phyloP scores from a whole-genome alignment of 2,888 invertebrate genomes.

The Heliconius aoede region DNA sequence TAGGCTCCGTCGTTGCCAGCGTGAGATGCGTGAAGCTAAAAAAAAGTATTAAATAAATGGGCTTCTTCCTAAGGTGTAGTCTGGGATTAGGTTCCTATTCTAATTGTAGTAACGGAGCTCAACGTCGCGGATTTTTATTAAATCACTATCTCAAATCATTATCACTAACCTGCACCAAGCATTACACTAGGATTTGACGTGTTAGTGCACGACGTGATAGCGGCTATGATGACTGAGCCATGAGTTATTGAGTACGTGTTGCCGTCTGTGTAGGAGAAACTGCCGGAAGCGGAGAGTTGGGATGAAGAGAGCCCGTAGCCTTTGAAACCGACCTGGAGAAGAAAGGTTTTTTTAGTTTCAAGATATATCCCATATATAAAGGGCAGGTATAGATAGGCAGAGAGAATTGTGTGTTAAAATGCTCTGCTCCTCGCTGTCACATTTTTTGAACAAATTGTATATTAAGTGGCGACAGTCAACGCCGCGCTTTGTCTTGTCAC shows the following conservation, averaged over 20 bases:
- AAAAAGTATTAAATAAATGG: no score
- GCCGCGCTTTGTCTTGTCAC: no score
- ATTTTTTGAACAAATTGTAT: no score
- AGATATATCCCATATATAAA: no score
- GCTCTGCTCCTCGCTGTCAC: no score
- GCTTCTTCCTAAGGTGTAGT: no score
- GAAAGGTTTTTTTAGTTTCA: background rate
- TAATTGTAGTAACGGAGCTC: no score
- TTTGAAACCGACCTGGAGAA: slow-evolving; percentile 92
- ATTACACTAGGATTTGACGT: slow-evolving; percentile 99
- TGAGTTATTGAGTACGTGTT: slow-evolving; percentile 89
- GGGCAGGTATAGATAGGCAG: no score
- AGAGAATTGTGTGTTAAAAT: no score
- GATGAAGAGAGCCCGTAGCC: slow-evolving; percentile 91
- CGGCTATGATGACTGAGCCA: slow-evolving; percentile 98
- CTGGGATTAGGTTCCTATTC: no score
- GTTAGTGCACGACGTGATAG: slow-evolving; percentile 99
- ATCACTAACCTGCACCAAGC: slow-evolving; percentile 92
- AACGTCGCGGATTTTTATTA: background rate
- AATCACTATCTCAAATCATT: background rate
- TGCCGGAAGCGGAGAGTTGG: slow-evolving; percentile 85
- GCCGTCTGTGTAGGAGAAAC: slow-evolving; percentile 91
- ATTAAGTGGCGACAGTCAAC: no score
- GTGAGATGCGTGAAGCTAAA: no score
- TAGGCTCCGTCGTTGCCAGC: background rate